Conservation (phyloP, 2,888 invertebrate species). For the Lasioglossum zephyrum region DNA sequence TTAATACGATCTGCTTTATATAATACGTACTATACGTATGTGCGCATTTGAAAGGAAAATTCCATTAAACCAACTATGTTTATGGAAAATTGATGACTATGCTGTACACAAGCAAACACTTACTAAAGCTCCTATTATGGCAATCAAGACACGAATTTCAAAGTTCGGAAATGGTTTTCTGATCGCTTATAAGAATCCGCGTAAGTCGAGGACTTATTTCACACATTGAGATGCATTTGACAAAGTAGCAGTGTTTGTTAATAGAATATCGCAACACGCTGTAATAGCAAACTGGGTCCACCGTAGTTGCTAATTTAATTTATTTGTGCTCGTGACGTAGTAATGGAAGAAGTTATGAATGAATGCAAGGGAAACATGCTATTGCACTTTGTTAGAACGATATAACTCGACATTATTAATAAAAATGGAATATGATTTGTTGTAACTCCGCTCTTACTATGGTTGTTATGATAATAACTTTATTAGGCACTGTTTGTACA, state of each 20-base stretch:
- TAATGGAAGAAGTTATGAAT: background rate
- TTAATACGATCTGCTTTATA: too few relatives aligned
- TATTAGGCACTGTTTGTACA: background rate
- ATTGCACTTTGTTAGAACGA: background rate
- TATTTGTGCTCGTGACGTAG: background rate
- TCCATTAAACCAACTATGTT: too few relatives aligned
- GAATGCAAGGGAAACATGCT: background rate
- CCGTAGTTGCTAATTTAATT: slow-evolving; percentile 2
- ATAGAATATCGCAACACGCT: background rate
- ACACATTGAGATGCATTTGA: background rate
- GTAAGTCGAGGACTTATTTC: background rate
- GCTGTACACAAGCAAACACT: too few relatives aligned
- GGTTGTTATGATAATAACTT: background rate
- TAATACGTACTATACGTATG: too few relatives aligned
- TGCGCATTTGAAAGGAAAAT: too few relatives aligned
- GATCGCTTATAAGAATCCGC: too few relatives aligned
- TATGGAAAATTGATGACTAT: too few relatives aligned
- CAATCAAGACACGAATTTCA: too few relatives aligned
- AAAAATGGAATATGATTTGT: background rate
- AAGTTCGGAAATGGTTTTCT: too few relatives aligned
- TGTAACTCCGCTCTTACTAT: background rate
- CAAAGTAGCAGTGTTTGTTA: background rate
- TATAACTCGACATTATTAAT: background rate
- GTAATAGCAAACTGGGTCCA: background rate
- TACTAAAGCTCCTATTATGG: too few relatives aligned